phyloP scores from a whole-genome alignment of 2,888 invertebrate genomes.

The Sycophila texana region DNA sequence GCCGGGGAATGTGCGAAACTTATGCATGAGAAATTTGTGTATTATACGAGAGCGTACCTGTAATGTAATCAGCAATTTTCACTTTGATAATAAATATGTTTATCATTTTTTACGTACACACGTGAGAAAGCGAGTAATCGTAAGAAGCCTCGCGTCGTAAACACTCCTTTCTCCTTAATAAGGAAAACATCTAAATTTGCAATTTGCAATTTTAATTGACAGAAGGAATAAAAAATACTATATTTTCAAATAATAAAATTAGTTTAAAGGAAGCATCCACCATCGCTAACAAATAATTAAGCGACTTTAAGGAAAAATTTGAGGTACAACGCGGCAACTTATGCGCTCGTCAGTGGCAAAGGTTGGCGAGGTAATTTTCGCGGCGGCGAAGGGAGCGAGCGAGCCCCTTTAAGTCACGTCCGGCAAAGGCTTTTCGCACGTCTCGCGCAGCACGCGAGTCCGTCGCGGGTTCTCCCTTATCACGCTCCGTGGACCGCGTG shows the following conservation, averaged over 20 bases:
- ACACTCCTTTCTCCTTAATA: neutral
- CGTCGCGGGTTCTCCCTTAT: conserved; percentile 22
- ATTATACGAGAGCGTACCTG: no score
- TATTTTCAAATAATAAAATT: neutral
- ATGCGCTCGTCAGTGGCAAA: neutral
- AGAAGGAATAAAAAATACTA: neutral
- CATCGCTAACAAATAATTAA: no score
- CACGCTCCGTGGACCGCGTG: neutral
- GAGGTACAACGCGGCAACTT: neutral
- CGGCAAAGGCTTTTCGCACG: conserved; percentile 24
- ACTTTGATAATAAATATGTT: no score
- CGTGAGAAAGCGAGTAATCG: no score
- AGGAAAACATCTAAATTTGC: neutral
- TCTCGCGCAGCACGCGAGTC: conserved; percentile 26
- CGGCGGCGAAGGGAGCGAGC: conserved; percentile 14
- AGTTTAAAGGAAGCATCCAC: neutral
- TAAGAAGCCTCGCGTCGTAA: no score
- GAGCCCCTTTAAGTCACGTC: conserved; percentile 34
- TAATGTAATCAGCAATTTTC: no score
- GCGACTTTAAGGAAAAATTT: no score
- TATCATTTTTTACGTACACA: no score
- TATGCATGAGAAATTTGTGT: conserved; percentile 13
- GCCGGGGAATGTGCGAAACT: conserved; percentile 1
- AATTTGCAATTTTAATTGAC: neutral
- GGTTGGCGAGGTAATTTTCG: conserved; percentile 18